Percentiles rank a stretch among this genome's conserved stretches.
These are phyloP conservation scores for Petrolisthes manimaculis DNA, from an alignment of 2,888 invertebrate species.

Conservation along the genomic window DNA sequence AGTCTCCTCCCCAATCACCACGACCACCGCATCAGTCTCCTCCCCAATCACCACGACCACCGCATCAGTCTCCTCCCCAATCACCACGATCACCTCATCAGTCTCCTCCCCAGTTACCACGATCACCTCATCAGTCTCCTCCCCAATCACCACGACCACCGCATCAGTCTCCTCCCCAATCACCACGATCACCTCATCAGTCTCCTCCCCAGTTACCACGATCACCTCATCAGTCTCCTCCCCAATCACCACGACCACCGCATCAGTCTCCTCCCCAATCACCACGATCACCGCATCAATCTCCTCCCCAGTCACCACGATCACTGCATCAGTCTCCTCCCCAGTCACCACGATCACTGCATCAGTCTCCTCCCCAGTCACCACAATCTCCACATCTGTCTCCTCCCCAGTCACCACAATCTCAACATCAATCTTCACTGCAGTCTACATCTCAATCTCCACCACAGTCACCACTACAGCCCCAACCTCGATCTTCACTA, in stretches of 20 bases:
- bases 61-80: neutral
- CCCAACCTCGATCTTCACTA: neutral
- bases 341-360: neutral
- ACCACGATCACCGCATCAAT: neutral
- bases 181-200: neutral
- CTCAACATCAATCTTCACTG: neutral
- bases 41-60: neutral
- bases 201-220: neutral
- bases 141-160: neutral
- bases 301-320: neutral
- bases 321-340: neutral
- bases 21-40: neutral
- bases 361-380: neutral
- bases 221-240: neutral
- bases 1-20: neutral
- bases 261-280: neutral
- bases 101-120: neutral
- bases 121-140: neutral
- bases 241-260: no score
- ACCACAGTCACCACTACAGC: neutral
- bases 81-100: no score
- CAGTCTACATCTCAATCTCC: neutral
- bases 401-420: neutral
- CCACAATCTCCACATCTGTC: neutral
- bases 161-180: neutral